Percentiles rank a stretch among this genome's conserved stretches.
Evolutionary conservation across 1,140 invertebrate genomes (phyloP).

Genomic region (Pachypsylla venusta): DNA sequence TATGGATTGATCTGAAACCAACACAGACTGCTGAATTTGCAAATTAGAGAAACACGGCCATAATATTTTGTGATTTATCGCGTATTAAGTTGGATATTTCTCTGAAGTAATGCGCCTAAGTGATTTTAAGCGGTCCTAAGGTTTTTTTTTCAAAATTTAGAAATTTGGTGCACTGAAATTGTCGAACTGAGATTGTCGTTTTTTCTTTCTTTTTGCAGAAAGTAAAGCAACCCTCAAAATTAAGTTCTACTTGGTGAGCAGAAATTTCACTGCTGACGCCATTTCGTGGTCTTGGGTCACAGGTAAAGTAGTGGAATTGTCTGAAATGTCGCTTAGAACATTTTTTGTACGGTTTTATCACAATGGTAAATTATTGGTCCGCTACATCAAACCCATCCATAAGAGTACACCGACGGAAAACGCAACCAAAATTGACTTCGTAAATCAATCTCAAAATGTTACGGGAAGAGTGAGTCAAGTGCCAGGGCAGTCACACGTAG

Average conservation of each 20-base stretch:
- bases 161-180: conserved; percentile 8
- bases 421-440: background rate
- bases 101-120: background rate
- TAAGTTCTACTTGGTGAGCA: background rate
- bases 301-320: background rate
- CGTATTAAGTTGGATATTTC: background rate
- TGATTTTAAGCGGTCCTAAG: background rate
- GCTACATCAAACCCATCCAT: background rate
- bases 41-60: no score
- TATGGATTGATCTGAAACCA: background rate
- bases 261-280: background rate
- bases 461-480: background rate
- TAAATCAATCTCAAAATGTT: background rate
- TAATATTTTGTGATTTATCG: background rate
- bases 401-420: no score
- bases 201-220: conserved; percentile 5
- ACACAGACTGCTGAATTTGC: no score
- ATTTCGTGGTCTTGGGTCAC: background rate
- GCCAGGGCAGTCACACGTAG: no score
- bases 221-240: background rate
- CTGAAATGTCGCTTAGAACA: conserved; percentile 2
- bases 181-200: background rate
- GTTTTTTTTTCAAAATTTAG: background rate
- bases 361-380: background rate
- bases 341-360: background rate